Evolutionary conservation across 2,888 invertebrate genomes (phyloP), one percentile per base, ranked within the genome.

Genomic region (Arrhopalites spinosus): DNA sequence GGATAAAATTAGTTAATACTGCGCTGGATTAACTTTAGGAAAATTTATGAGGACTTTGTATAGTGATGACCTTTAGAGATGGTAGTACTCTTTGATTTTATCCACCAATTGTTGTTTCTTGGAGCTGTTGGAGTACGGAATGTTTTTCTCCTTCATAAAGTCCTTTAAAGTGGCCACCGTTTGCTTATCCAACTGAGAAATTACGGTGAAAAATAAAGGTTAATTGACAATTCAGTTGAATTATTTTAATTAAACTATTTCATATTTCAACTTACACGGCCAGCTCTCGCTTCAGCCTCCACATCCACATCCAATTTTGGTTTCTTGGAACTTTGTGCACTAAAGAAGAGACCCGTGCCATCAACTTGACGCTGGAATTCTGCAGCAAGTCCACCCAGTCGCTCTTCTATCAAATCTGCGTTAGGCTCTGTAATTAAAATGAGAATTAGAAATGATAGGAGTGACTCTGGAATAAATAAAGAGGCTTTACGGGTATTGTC

Each of bases 121-220:
- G n/a, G 53, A 23, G 1, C 59, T 20, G 15, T 13, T 8, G 13
- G 25, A 25, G 27, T 23, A 25, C 1, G 2, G 3, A 23, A 67
- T 67, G 0, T 67, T 45, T 1, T 11, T 29, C 13, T 67, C 45
- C 20, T 67, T 23, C 45, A 45, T 15, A 67, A 67, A 67, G 1
- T n/a, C 25, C 23, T 45, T 8, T 11, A 67, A 23, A 23, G 23
- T 23, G 20, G 43, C 67, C 1, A 29, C 13, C 1, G 67, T 67
- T 15, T 45, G 23, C 67, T 67, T 67, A 7, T 45, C 45, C 25
- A 67, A 45, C 67, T 67, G 25, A 3, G 45, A n/a, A 23, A 36
- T 13, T 36, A 3, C 5, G 15, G 8, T n/a, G 17, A 25, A 11
- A 11, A 13, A 45, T 23, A 25, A 59, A 2, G 1, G 2, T 25